Evolutionary conservation across 1,140 invertebrate species (phyloP).

Genomic region (Camponotus floridanus): DNA sequence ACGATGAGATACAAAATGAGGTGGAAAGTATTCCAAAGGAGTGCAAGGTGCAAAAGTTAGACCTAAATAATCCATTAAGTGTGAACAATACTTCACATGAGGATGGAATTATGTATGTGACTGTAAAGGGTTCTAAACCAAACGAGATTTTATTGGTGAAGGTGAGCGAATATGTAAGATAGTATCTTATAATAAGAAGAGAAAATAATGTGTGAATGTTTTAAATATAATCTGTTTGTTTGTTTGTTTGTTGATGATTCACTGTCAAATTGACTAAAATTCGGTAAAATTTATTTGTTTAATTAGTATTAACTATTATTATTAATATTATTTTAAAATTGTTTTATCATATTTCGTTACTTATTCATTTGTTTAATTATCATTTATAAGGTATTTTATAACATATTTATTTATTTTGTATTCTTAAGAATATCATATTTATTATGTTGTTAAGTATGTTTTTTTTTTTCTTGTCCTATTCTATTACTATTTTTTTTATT

Average conservation of each 20-base stretch:
- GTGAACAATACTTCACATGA: constrained; percentile 78
- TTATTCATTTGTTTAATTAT: too few relatives aligned
- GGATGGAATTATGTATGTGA: constrained; percentile 85
- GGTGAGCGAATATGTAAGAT: constrained; percentile 61
- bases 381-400: too few relatives aligned
- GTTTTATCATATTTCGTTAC: too few relatives aligned
- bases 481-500: too few relatives aligned
- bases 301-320: too few relatives aligned
- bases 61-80: constrained; percentile 79
- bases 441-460: too few relatives aligned
- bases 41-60: constrained; percentile 79
- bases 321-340: too few relatives aligned
- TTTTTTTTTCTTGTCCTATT: too few relatives aligned
- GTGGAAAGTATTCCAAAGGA: constrained; percentile 54
- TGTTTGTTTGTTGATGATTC: neutral
- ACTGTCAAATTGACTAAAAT: constrained; percentile 5
- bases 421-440: too few relatives aligned
- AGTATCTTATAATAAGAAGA: neutral
- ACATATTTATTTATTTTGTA: too few relatives aligned
- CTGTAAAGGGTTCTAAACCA: constrained; percentile 83
- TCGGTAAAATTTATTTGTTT: neutral
- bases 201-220: neutral
- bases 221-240: neutral
- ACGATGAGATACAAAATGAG: constrained; percentile 42
- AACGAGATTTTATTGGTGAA: constrained; percentile 84